Base-by-base conservation (phyloP, 2,888 invertebrate species). In the Sinohyriopsis cumingii region DNA sequence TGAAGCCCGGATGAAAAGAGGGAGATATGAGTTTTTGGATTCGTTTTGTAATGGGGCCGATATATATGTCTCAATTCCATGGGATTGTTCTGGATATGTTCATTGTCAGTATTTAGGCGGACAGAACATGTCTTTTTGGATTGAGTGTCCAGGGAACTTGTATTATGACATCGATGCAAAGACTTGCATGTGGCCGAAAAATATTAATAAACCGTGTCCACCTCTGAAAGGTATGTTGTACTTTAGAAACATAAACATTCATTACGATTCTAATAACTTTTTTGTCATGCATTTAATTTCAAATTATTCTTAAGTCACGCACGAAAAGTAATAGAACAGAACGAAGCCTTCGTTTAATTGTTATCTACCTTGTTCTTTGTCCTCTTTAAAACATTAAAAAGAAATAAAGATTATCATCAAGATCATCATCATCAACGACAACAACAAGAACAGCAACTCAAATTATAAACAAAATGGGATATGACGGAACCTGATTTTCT, bases 71-170 rank as follows among this genome's bases (percentile, higher is more conserved):
- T 71, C 78, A 22, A 71, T 80, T 55, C 82, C 82, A 3, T 80
- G 80, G 79, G 80, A 82, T 66, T 82, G 82, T 69, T 68, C 76
- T 9, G 82, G 80, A 18, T 82, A 80, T 63, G 73, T 82, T 5
- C 79, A 78, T 22, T 81, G 81, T 67, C 68, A 73, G 45, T 70
- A 70, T 66, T 67, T 72, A 45, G 76, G 71, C 5, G 62, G 73
- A 28, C 69, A 71, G 59, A 65, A 69, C 57, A 75, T 73, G 54
- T 75, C 78, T 5, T 82, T 76, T 65, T 80, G 80, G 79, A 70
- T 76, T n/a, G 74, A 77, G 57, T 82, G 82, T 70, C 76, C 82
- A 0, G 67, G 67, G 15, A 75, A 73, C 45, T 64, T 82, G 22
- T 80, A 75, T 61, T 82, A 76, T 56, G 77, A 74, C 59, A 72